Percentiles rank a stretch among this genome's conserved stretches.
Evolutionary conservation across 2,113 vertebrate species (phyloP).

Genomic region (Heterotis niloticus): DNA sequence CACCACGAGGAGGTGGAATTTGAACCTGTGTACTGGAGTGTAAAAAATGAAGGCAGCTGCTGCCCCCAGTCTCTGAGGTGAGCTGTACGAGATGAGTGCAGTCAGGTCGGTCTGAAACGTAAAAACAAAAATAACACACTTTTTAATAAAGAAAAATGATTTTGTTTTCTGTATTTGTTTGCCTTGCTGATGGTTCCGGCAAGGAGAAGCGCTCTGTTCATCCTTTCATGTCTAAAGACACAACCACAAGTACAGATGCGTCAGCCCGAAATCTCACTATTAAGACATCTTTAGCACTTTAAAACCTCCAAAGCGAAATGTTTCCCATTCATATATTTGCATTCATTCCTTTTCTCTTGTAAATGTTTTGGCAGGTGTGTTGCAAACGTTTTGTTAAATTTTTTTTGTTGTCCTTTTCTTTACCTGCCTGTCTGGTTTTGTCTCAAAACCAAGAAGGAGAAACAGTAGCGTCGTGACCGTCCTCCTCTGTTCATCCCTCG

Average conservation of each 20-base stretch:
- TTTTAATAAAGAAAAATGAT: constrained; percentile 29
- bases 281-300: constrained; percentile 52
- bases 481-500: too few species aligned
- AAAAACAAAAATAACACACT: too few species aligned
- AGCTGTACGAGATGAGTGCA: not conserved
- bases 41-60: too few species aligned
- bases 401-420: too few species aligned
- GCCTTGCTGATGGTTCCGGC: constrained; percentile 40
- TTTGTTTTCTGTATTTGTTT: too few species aligned
- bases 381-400: too few species aligned
- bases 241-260: constrained; percentile 48
- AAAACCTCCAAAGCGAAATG: constrained; percentile 56
- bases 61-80: too few species aligned
- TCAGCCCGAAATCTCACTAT: constrained; percentile 37
- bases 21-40: too few species aligned
- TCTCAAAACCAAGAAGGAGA: not conserved
- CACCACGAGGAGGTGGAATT: not conserved
- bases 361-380: constrained; percentile 20
- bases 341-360: constrained; percentile 50
- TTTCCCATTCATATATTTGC: constrained; percentile 52
- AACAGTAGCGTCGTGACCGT: not conserved
- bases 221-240: constrained; percentile 60
- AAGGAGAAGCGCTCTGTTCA: constrained; percentile 35
- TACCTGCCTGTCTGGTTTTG: too few species aligned
- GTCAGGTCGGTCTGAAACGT: not conserved